phyloP scores from a whole-genome alignment of 2,113 vertebrate genomes.

The Serilophus lunatus region DNA sequence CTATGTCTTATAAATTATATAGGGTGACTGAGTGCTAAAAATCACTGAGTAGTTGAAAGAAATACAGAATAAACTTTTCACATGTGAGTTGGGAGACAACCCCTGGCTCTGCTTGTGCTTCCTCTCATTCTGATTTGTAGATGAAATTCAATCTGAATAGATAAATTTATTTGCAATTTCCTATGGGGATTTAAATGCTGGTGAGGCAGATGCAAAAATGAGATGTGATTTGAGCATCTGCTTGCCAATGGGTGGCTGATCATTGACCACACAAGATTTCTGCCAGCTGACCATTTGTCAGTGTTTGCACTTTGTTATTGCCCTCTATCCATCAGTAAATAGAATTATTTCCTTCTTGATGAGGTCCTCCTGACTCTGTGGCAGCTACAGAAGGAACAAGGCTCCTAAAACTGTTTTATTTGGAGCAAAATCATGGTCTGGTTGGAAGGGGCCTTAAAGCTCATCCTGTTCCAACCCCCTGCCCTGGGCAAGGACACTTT shows the following conservation, averaged over 20 bases:
- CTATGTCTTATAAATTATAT: not conserved
- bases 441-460: not conserved
- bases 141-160: not conserved
- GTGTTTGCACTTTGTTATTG: not conserved
- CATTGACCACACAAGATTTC: slow-evolving; percentile 11
- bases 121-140: not conserved
- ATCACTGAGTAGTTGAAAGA: not conserved
- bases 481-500: not conserved
- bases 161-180: not conserved
- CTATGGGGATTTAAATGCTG: not conserved
- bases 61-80: not conserved
- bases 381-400: not conserved
- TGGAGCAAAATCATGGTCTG: not conserved
- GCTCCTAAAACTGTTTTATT: not conserved
- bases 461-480: not conserved
- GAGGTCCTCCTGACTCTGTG: not conserved
- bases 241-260: slow-evolving; percentile 3
- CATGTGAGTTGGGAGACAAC: not conserved
- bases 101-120: not conserved
- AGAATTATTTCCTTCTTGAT: not conserved
- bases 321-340: slow-evolving; percentile 7
- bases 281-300: slow-evolving; percentile 45
- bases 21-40: not conserved
- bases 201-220: not conserved
- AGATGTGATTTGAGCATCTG: slow-evolving; percentile 46